Evolutionary conservation across 1,140 invertebrate genomes (phyloP), one percentile per base, ranked within the genome.

Genomic region (Drosophila tropicalis): DNA sequence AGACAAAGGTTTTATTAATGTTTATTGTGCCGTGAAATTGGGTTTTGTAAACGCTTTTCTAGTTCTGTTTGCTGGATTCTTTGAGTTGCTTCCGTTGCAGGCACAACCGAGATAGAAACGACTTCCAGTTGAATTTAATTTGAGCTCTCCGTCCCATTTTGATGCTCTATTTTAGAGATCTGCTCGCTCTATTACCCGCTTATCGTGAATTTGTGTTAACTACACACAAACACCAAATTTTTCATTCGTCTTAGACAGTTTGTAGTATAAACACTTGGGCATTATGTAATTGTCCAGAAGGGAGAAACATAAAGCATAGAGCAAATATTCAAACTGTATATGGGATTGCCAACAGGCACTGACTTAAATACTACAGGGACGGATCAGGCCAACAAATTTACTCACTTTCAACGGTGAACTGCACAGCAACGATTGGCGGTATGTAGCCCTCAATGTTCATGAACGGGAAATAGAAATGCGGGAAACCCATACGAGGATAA

Each of bases 351-450:
- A 22, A 54, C 12, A 57, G 12, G 34, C 34, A 36, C 9, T 36
- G 7, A 0, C 12, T 36, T 36, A 36, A 36, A 10, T 3, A 36
- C 0, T 10, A 9, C 0, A 36, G 34, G 34, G 1, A 39, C 0
- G 10, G 36, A 2, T 39, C 4, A 25, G 4, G 22, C 3, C 22
- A 25, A 39, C 9, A 39, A 1, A 39, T 17, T 3, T 67, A 94
- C 95, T 95, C 93, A 97, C 96, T 95, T 92, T 94, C 95, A 66
- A 97, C 96, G 92, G 96, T 95, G 84, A 98, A 98, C 92, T 96
- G 95, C 56, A 98, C 96, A 85, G 97, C 97, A 62, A 98, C 96
- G 74, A 98, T 94, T 51, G 97, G 97, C 85, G 96, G 97, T 67
- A 97, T 93, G 91, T 98, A 98, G 17, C 96, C 96, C 55, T 95